A percentile compares a stretch with the other conserved stretches of the same genome.
Evolutionary conservation across 92 coral and sea anemone species (phyloP).

Genomic region (Montipora capitata): DNA sequence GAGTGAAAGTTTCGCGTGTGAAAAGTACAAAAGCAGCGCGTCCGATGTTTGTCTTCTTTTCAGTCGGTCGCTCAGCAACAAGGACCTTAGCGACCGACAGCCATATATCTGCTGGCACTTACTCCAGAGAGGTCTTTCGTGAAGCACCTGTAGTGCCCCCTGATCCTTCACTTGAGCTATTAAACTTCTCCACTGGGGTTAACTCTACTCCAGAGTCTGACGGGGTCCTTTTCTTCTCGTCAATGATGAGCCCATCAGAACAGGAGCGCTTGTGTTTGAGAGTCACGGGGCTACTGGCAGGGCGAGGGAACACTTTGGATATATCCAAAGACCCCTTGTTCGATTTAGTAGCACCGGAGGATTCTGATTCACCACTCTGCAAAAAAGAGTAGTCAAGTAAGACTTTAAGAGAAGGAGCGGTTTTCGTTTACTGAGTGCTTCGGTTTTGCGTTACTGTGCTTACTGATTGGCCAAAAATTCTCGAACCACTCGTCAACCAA

Average conservation of each 20-base stretch:
- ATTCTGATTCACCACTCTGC: slow-evolving; percentile 10
- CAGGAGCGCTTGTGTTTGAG: slow-evolving; percentile 83
- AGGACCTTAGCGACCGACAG: background rate
- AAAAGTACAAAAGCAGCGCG: too few relatives aligned
- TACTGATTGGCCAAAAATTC: background rate
- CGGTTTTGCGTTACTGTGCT: background rate
- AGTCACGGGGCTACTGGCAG: slow-evolving; percentile 89
- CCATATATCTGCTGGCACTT: background rate
- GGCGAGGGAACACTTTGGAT: slow-evolving; percentile 92
- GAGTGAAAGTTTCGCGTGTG: too few relatives aligned
- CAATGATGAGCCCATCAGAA: slow-evolving; percentile 84
- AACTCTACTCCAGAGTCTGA: slow-evolving; percentile 89
- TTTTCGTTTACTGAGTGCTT: too few relatives aligned
- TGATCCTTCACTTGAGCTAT: slow-evolving; percentile 83
- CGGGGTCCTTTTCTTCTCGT: slow-evolving; percentile 53
- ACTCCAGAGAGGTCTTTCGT: slow-evolving; percentile 65
- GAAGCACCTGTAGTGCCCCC: slow-evolving; percentile 36
- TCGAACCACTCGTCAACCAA: background rate
- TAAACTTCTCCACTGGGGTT: slow-evolving; percentile 78
- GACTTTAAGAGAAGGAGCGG: background rate
- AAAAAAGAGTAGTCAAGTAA: background rate
- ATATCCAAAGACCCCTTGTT: slow-evolving; percentile 60
- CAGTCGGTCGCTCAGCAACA: too few relatives aligned
- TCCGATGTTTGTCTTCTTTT: too few relatives aligned
- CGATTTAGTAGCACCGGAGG: slow-evolving; percentile 7